Base-by-base conservation (phyloP, 1,140 invertebrate species). In the Copidosoma floridanum region DNA sequence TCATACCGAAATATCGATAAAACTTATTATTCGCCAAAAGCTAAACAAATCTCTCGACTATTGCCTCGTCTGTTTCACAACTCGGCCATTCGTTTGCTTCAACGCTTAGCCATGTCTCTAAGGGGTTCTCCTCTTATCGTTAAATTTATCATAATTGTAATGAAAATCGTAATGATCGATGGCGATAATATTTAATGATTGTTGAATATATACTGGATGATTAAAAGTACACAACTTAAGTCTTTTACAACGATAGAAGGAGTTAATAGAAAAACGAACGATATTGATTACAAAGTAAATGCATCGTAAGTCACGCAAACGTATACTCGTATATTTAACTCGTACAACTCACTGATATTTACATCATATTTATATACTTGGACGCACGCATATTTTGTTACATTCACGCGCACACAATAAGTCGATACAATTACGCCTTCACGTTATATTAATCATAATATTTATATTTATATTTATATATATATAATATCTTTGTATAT, bases 371-470 rank as follows among this genome's bases (percentile, higher is more conserved):
- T n/a, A 29, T 16, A 54, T 18, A 14, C 18, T 37, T 18, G 27
- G 10, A 50, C 50, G 23, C 32, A 16, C 50, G 24, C 24, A 48
- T 48, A 29, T 10, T 27, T 21, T 56, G 27, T 27, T n/a, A 23
- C 46, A 27, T 26, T 54, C 61, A 66, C 59, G 61, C 64, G 40
- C 44, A 61, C 37, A 14, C 16, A 18, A 32, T 32, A 32, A 32
- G 29, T 32, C 12, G 29, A 32, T 32, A 32, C 26, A 47, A 29
- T 63, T 41, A 41, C 70, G 68, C 23, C 56, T 61, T 44, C 51
- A 54, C 58, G 63, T 66, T 56, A 66, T 40, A 23, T 67, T 57
- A 69, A 66, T 67, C 70, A 71, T 73, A 72, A 72, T 75, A 70
- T 66, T 44, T 68, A 64, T 65, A n/a, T n/a, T n/a, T n/a, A n/a